Percentiles rank a stretch among this genome's conserved stretches.
phyloP scores from a whole-genome alignment of 2,113 vertebrate genomes.

The Athene noctua region DNA sequence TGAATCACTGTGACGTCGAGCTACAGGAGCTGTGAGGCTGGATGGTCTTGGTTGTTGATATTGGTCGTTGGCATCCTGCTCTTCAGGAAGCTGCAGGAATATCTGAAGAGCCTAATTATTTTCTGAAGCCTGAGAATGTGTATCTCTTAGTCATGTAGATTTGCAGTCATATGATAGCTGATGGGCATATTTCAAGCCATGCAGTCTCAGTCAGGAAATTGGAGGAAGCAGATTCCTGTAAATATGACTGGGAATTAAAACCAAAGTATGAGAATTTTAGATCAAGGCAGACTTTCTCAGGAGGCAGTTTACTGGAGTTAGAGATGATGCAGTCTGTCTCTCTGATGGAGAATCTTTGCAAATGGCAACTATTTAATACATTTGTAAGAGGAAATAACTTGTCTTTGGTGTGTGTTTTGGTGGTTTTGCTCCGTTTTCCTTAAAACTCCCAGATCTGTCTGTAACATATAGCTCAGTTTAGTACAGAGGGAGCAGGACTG shows the following conservation, averaged over 20 bases:
- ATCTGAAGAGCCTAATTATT: not conserved
- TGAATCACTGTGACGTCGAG: accelerated
- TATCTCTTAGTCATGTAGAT: not conserved
- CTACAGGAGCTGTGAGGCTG: not conserved
- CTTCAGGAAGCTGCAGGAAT: not conserved
- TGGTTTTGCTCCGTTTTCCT: not conserved
- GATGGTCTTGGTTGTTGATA: not conserved
- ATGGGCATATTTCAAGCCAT: conserved; percentile 11
- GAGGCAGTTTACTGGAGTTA: conserved; percentile 13
- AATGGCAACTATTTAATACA: not conserved
- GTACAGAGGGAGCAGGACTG: not conserved
- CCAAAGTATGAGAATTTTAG: not conserved
- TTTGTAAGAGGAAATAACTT: not conserved
- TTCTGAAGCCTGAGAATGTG: not conserved
- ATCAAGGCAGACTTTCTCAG: conserved; percentile 18
- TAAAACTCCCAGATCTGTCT: not conserved
- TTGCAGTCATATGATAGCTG: not conserved
- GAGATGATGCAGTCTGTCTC: not conserved
- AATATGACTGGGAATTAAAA: conserved; percentile 39
- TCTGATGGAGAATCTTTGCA: not conserved
- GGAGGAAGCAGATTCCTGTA: conserved; percentile 14
- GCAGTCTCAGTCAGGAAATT: conserved; percentile 12
- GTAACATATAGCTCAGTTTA: not conserved
- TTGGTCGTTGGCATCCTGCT: not conserved
- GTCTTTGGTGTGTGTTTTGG: not conserved